Percentiles rank a stretch among this genome's conserved stretches.
phyloP scores from a whole-genome alignment of 2,888 invertebrate genomes.

The Dynastes grantii region DNA sequence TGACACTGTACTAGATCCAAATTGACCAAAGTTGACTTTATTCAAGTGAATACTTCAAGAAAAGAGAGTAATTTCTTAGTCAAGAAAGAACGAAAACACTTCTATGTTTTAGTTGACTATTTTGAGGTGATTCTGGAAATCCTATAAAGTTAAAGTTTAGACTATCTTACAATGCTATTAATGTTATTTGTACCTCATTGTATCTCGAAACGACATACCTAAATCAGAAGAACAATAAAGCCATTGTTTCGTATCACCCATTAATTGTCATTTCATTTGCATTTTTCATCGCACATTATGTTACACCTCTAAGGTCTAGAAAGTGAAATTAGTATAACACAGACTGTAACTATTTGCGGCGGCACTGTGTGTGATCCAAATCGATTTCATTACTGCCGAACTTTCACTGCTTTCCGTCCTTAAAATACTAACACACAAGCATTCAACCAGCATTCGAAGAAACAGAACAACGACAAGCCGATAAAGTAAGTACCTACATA shows the following conservation, averaged over 20 bases:
- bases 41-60: too few species aligned
- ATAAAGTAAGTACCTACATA: background rate
- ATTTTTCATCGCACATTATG: conserved; percentile 8
- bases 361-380: background rate
- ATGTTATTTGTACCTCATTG: background rate
- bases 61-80: too few species aligned
- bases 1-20: too few species aligned
- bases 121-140: too few species aligned
- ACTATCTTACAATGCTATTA: background rate
- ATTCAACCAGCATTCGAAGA: background rate
- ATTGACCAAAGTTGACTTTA: too few species aligned
- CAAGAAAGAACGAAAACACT: too few species aligned
- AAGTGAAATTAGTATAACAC: background rate
- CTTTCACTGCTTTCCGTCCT: conserved; percentile 13
- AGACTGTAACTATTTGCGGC: background rate
- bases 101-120: too few species aligned
- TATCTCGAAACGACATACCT: background rate
- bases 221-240: background rate
- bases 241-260: background rate
- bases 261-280: conserved; percentile 14
- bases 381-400: conserved; percentile 22
- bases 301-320: conserved; percentile 23
- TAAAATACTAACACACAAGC: background rate
- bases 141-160: too few species aligned
- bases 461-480: background rate